Base-by-base conservation (phyloP, 1,140 invertebrate genomes). In the Coelopa frigida region DNA sequence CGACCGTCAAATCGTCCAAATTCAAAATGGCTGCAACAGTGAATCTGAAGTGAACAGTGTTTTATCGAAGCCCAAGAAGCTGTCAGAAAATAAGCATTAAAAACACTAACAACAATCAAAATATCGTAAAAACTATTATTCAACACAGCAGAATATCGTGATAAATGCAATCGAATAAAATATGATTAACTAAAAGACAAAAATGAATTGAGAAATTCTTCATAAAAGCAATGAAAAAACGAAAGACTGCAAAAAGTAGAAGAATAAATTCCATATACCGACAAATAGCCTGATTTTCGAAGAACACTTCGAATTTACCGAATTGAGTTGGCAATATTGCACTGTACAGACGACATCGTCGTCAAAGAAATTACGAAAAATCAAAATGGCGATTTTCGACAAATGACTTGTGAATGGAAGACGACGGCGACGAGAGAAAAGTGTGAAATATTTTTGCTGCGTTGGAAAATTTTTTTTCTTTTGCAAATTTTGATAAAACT, bases 371-470 rank as follows among this genome's bases (percentile, higher is more conserved):
- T 42, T 40, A 37, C 48, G 44, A 50, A 50, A 43, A 49, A 31
- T 46, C 48, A 50, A 50, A 46, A 50, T 50, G 48, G 48, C 48
- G 43, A 46, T 42, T 41, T 45, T 50, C 48, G 48, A 50, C 43
- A 46, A 46, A 50, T 45, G 43, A 50, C 38, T 50, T 50, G 36
- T 50, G 43, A 50, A 46, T 45, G 48, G 43, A 35, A 32, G 22
- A 40, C 37, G 48, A 41, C 32, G 39, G 42, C 44, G 37, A 46
- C 44, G 43, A 35, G 43, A 46, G 42, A 38, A 46, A 38, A 38
- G n/a, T n/a, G n/a, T n/a, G 17, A 18, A 10, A 17, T 37, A 37
- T 49, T 51, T 46, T 33, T 51, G 49, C 49, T 51, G 49, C 37
- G 48, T 50, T 50, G 48, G 48, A 49, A 43, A 40, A 40, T 21